Evolutionary conservation across 1,140 invertebrate genomes (phyloP).

Genomic region (Aphis gossypii): DNA sequence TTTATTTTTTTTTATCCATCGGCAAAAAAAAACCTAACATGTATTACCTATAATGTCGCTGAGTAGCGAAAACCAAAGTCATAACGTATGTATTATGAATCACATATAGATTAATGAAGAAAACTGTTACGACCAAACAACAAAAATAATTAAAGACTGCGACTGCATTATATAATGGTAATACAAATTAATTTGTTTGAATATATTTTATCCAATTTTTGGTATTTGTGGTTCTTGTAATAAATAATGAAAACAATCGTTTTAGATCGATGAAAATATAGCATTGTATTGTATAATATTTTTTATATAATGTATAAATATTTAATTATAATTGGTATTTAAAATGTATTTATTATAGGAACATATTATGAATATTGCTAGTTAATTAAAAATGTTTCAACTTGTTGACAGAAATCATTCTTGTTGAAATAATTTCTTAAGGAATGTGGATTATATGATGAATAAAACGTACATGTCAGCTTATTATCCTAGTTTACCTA

Average conservation of each 20-base stretch:
- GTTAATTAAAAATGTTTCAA: too few species aligned
- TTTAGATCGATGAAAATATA: not conserved
- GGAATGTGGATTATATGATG: not conserved
- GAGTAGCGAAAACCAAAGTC: not conserved
- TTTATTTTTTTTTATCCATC: not conserved
- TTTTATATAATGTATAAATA: not conserved
- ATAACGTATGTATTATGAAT: not conserved
- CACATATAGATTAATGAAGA: not conserved
- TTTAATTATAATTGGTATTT: not conserved
- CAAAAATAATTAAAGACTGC: not conserved
- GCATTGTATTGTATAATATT: not conserved
- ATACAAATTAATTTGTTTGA: not conserved
- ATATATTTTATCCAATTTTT: not conserved
- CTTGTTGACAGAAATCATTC: not conserved
- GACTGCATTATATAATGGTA: not conserved
- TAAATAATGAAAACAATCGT: not conserved
- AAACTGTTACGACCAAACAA: not conserved
- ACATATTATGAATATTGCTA: not conserved
- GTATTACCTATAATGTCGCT: not conserved
- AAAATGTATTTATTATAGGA: not conserved
- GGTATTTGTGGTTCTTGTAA: not conserved
- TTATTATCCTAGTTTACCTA: not conserved
- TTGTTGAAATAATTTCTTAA: not conserved
- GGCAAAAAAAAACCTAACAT: not conserved
- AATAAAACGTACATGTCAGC: not conserved